phyloP scores from a whole-genome alignment of 2,797 vertebrate species.

The Astyanax mexicanus region DNA sequence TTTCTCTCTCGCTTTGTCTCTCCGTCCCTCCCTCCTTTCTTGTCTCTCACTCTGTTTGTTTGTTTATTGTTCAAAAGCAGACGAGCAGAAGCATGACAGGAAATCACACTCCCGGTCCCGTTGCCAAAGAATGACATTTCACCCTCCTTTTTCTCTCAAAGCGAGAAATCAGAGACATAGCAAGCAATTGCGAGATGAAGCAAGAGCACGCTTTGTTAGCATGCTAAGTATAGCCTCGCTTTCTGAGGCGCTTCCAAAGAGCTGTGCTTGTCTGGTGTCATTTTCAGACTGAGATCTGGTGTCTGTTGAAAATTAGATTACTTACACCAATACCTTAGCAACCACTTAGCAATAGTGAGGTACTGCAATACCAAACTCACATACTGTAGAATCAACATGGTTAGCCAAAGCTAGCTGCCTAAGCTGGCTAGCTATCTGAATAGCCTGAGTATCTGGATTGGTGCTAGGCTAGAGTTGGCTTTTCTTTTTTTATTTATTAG shows the following conservation, averaged over 20 bases:
- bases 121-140: constrained; percentile 38
- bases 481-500: too few species aligned
- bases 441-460: too few species aligned
- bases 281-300: not conserved
- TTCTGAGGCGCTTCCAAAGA: constrained; percentile 12
- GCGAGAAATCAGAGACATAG: constrained; percentile 13
- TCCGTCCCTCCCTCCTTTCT: not conserved
- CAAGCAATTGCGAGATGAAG: not conserved
- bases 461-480: too few species aligned
- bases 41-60: not conserved
- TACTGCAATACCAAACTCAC: too few species aligned
- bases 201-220: not conserved
- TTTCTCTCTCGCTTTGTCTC: not conserved
- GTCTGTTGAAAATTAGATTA: not conserved
- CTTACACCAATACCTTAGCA: too few species aligned
- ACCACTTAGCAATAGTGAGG: too few species aligned
- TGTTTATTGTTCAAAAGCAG: not conserved
- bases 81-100: constrained; percentile 31
- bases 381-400: too few species aligned
- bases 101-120: constrained; percentile 16
- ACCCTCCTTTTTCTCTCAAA: constrained; percentile 18
- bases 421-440: too few species aligned
- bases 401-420: too few species aligned
- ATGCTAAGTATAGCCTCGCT: constrained; percentile 33
- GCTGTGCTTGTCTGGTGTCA: not conserved